Evolutionary conservation across 1,140 invertebrate species (phyloP).

Genomic region (Thaumetopoea pityocampa): DNA sequence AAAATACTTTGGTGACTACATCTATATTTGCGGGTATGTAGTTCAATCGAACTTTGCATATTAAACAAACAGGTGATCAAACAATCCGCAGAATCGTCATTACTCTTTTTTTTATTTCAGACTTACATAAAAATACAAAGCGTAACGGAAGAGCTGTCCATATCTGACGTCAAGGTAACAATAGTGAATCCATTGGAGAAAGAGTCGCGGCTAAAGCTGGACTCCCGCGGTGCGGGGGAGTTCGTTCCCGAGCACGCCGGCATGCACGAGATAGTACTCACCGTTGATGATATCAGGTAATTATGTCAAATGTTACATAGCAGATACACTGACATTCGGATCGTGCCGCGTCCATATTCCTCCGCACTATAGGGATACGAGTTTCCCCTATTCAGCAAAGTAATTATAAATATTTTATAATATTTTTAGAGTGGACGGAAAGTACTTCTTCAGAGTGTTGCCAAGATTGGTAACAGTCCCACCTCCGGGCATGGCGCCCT

Average conservation of each 20-base stretch:
- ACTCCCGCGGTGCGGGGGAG: slow-evolving; percentile 84
- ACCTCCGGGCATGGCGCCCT: slow-evolving; percentile 94
- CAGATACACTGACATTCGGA: not conserved
- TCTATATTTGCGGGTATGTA: too few relatives aligned
- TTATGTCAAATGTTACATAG: too few relatives aligned
- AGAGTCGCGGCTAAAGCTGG: slow-evolving; percentile 80
- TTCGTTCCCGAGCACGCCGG: slow-evolving; percentile 94
- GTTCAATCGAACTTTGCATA: slow-evolving; percentile 6
- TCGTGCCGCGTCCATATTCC: not conserved
- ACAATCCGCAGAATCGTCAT: not conserved
- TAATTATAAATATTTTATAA: not conserved
- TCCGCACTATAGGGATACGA: too few relatives aligned
- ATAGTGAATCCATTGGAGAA: slow-evolving; percentile 85
- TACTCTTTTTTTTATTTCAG: slow-evolving; percentile 71
- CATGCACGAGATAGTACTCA: slow-evolving; percentile 89
- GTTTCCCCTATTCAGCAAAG: not conserved
- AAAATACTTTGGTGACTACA: too few relatives aligned
- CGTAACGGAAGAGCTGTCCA: slow-evolving; percentile 85
- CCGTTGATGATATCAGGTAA: slow-evolving; percentile 81
- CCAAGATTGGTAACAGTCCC: slow-evolving; percentile 90
- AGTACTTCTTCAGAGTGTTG: slow-evolving; percentile 90
- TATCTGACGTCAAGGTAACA: slow-evolving; percentile 87
- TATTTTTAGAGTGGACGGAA: slow-evolving; percentile 66
- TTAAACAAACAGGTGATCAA: slow-evolving; percentile 7
- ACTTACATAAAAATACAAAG: slow-evolving; percentile 89